Evolutionary conservation across 1,140 invertebrate genomes (phyloP).

Genomic region (Drosophila mayri): DNA sequence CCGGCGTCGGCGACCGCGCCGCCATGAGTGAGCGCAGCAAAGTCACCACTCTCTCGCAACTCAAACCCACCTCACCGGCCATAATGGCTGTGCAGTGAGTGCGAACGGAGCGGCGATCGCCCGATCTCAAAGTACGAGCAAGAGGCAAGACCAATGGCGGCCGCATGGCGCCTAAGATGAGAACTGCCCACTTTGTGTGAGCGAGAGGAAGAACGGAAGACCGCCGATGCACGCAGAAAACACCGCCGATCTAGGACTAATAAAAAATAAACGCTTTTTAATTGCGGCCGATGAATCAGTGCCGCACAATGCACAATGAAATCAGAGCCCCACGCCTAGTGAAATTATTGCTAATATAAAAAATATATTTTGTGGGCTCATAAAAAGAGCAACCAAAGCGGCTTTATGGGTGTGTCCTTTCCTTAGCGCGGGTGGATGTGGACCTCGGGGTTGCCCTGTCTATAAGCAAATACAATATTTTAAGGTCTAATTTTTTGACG

Average conservation of each 20-base stretch:
- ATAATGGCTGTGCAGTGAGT: slow-evolving; percentile 26
- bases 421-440: background rate
- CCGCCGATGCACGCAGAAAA: slow-evolving; percentile 18
- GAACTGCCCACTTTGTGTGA: slow-evolving; percentile 37
- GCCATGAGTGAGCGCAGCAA: slow-evolving; percentile 23
- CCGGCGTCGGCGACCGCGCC: slow-evolving; percentile 10
- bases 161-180: slow-evolving; percentile 49
- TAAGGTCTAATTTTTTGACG: slow-evolving; percentile 84
- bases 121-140: slow-evolving; percentile 50
- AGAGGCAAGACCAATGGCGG: slow-evolving; percentile 80
- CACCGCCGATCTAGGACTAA: slow-evolving; percentile 16
- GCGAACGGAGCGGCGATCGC: slow-evolving; percentile 59
- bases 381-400: slow-evolving; percentile 64
- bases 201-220: slow-evolving; percentile 6
- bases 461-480: slow-evolving; percentile 79
- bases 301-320: slow-evolving; percentile 60
- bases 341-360: slow-evolving; percentile 83
- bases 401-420: slow-evolving; percentile 27
- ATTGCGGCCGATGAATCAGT: slow-evolving; percentile 68
- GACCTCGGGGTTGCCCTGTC: slow-evolving; percentile 26
- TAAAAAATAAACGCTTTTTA: slow-evolving; percentile 78
- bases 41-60: slow-evolving; percentile 48
- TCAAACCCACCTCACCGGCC: slow-evolving; percentile 43
- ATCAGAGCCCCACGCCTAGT: slow-evolving; percentile 64
- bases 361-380: slow-evolving; percentile 79